These are phyloP conservation scores for Ophion costatus DNA, from an alignment of 2,888 invertebrate species.

Conservation along the genomic window DNA sequence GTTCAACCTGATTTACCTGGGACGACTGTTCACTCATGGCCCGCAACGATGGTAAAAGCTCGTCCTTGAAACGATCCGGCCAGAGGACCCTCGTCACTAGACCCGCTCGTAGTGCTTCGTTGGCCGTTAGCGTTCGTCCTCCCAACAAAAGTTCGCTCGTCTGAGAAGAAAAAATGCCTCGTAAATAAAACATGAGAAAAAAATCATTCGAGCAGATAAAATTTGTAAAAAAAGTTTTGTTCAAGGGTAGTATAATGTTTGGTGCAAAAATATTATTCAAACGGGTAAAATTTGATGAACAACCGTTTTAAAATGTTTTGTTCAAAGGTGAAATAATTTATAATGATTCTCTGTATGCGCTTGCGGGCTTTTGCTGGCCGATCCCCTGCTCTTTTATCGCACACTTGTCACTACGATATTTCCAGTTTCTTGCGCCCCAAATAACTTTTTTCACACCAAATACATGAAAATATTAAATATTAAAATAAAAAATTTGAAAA, in stretches of 20 bases:
- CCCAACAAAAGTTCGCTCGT: conserved; percentile 89
- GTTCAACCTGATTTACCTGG: conserved; percentile 86
- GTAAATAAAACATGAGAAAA: neutral
- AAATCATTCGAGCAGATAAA: neutral
- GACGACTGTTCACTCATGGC: conserved; percentile 90
- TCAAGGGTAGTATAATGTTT: too few species aligned
- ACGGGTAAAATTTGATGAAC: neutral
- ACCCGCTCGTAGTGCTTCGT: conserved; percentile 91
- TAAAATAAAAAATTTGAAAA: too few species aligned
- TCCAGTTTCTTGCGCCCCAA: neutral
- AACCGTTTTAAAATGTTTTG: neutral
- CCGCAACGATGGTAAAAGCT: conserved; percentile 88
- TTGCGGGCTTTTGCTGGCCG: too few species aligned
- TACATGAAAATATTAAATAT: too few species aligned
- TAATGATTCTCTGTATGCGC: neutral
- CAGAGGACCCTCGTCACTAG: conserved; percentile 92
- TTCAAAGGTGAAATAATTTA: neutral
- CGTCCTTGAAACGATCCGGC: conserved; percentile 91
- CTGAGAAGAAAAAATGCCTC: conserved; percentile 83
- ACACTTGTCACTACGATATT: neutral
- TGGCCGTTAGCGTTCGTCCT: conserved; percentile 90
- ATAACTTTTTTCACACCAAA: too few species aligned
- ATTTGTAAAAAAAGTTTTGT: too few species aligned
- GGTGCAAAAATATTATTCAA: neutral
- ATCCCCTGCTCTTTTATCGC: neutral